A percentile compares a stretch with the other conserved stretches of the same genome.
Conservation (phyloP, 2,797 vertebrate genomes). For the Protonibea diacanthus region DNA sequence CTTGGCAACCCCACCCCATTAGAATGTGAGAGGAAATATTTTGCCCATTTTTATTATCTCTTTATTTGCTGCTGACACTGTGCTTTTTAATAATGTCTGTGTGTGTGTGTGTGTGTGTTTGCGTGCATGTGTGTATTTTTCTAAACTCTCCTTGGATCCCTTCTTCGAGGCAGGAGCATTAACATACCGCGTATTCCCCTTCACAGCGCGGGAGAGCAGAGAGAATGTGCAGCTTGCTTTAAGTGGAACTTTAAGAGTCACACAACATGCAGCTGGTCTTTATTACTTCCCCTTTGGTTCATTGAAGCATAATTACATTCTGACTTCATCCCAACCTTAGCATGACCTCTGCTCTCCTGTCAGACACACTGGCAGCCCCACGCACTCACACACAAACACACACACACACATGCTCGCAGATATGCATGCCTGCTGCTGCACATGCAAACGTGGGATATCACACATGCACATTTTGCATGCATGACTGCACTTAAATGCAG, state of each 20-base stretch:
- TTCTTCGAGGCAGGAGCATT: conserved; percentile 66
- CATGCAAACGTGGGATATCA: conserved; percentile 42
- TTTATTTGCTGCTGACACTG: conserved; percentile 77
- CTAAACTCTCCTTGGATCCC: conserved; percentile 68
- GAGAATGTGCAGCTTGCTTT: conserved; percentile 79
- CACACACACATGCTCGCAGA: conserved; percentile 17
- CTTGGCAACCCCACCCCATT: conserved; percentile 80
- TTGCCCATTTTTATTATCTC: conserved; percentile 80
- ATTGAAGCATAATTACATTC: conserved; percentile 91
- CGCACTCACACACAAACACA: conserved; percentile 44
- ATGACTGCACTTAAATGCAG: conserved; percentile 46
- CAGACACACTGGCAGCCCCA: conserved; percentile 77
- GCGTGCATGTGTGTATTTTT: conserved; percentile 57
- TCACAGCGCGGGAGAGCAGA: conserved; percentile 65
- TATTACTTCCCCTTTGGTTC: conserved; percentile 90
- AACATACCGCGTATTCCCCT: conserved; percentile 68
- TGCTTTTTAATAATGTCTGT: conserved; percentile 69
- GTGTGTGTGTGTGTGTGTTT: conserved; percentile 32
- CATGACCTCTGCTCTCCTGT: conserved; percentile 87
- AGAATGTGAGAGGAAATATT: conserved; percentile 78
- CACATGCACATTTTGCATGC: conserved; percentile 38
- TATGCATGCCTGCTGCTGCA: conserved; percentile 16
- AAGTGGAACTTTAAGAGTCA: conserved; percentile 85
- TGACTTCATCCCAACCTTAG: conserved; percentile 91
- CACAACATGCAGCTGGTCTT: conserved; percentile 88